Evolutionary conservation across 1,140 invertebrate species (phyloP), one percentile per base, ranked within the genome.

Genomic region (Apolygus lucorum): DNA sequence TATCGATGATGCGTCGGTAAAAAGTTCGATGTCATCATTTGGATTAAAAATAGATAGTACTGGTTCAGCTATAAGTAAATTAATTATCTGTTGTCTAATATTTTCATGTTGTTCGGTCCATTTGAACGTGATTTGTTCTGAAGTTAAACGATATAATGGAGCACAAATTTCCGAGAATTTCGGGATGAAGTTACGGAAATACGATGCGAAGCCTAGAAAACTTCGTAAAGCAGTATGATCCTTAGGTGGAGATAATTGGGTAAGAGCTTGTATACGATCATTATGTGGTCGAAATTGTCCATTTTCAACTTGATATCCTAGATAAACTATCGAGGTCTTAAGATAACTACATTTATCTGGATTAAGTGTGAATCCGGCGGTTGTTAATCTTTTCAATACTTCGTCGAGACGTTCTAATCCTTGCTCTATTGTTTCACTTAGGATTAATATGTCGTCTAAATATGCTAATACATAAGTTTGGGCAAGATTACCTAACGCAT

Each of bases 21-120:
- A 17, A 49, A 49, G 34, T 49, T 49, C 34, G 34, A 49, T 49
- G 8, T 8, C 8, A 49, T 66, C 63, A 26, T 74, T 63, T 14
- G 74, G 76, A 67, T 78, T 72, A 66, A 75, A 80, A 29, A 80
- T 78, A 13, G 52, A 66, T 14, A 80, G 68, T 8, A 80, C 72
- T 11, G 78, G 78, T n/a, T n/a, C n/a, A n/a, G n/a, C n/a, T n/a
- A n/a, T n/a, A n/a, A n/a, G n/a, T n/a, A n/a, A n/a, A n/a, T n/a
- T n/a, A n/a, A n/a, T n/a, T n/a, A n/a, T n/a, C n/a, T n/a, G 14
- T 22, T 13, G 34, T 49, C 34, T 49, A 49, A 49, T 29, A 8
- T 54, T 26, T 34, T 70, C 42, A 1, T 71, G 25, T 22, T 62
- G 8, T 11, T 14, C 17, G 1, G 49, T 4, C 28, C 70, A 68